phyloP scores from a whole-genome alignment of 92 coral and sea anemone species.

The Ricordea florida region DNA sequence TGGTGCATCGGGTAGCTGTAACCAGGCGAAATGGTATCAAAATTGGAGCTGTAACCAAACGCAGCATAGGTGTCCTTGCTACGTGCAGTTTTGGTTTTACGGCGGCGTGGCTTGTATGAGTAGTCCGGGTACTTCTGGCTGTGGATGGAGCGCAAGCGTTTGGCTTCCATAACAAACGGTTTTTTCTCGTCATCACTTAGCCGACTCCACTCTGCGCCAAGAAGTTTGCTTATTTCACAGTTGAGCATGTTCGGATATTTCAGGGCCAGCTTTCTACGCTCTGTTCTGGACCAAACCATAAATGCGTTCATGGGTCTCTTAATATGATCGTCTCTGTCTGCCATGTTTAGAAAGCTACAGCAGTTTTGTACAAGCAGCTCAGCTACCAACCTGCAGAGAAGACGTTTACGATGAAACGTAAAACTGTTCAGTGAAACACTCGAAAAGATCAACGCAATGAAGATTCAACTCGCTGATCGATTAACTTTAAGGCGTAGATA shows the following conservation, averaged over 20 bases:
- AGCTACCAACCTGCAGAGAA: too few species aligned
- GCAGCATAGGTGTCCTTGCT: constrained; percentile 75
- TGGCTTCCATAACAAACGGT: constrained; percentile 87
- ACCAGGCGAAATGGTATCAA: constrained; percentile 57
- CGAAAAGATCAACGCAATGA: too few species aligned
- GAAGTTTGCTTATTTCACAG: constrained; percentile 91
- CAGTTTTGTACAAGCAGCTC: too few species aligned
- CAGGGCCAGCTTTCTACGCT: constrained; percentile 85
- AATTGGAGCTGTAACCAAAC: constrained; percentile 65
- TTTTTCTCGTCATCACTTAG: constrained; percentile 86
- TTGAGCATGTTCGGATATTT: constrained; percentile 94
- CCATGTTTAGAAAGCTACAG: constrained; percentile 42
- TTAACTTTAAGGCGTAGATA: too few species aligned
- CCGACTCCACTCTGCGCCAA: constrained; percentile 95
- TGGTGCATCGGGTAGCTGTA: constrained; percentile 84
- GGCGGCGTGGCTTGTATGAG: constrained; percentile 86
- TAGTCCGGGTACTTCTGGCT: constrained; percentile 93
- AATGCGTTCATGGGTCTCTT: constrained; percentile 93
- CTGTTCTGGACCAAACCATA: constrained; percentile 95
- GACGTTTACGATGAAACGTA: too few species aligned
- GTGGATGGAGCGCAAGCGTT: constrained; percentile 84
- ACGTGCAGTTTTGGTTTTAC: constrained; percentile 70
- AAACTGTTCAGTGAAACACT: too few species aligned
- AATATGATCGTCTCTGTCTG: constrained; percentile 77
- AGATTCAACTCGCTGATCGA: too few species aligned